These are phyloP conservation scores for Sinocyclocheilus maitianheensis DNA, from an alignment of 2,113 vertebrate species.

Conservation along the genomic window DNA sequence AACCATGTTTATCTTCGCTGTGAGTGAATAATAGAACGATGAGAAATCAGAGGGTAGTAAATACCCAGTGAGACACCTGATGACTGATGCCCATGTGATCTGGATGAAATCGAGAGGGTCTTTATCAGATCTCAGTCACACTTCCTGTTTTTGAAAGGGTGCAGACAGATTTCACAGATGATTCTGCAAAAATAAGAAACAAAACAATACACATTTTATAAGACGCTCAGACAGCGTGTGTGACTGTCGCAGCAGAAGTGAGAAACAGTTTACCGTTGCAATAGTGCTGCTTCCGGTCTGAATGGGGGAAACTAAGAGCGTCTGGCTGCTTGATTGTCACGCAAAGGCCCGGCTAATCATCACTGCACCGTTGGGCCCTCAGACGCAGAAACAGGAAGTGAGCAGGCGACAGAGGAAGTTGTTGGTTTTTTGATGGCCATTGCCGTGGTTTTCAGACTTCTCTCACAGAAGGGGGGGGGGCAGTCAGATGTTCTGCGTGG, in stretches of 20 bases:
- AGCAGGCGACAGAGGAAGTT: conserved; percentile 81
- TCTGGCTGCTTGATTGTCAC: conserved; percentile 76
- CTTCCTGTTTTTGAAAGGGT: conserved; percentile 63
- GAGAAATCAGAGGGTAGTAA: neutral
- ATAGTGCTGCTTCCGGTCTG: conserved; percentile 72
- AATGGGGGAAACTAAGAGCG: conserved; percentile 71
- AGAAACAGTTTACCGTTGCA: conserved; percentile 78
- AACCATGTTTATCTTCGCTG: neutral
- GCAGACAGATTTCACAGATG: conserved; percentile 54
- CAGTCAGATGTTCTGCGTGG: conserved; percentile 64
- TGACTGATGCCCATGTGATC: conserved; percentile 23
- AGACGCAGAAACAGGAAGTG: conserved; percentile 82
- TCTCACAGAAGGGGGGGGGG: conserved; percentile 55
- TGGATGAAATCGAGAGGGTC: conserved; percentile 25
- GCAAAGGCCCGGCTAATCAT: conserved; percentile 71
- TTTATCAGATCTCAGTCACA: conserved; percentile 46
- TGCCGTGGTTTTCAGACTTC: conserved; percentile 72
- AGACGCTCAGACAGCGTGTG: conserved; percentile 19
- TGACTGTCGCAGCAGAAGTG: conserved; percentile 77
- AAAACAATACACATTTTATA: conserved; percentile 41
- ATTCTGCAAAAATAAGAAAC: conserved; percentile 57
- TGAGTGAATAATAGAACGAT: neutral
- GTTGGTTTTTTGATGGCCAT: conserved; percentile 80
- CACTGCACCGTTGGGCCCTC: conserved; percentile 57
- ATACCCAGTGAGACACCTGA: conserved; percentile 8